A percentile compares a stretch with the other conserved stretches of the same genome.
These are phyloP conservation scores for Saccostrea echinata DNA, from an alignment of 1,140 invertebrate species.

Conservation along the genomic window DNA sequence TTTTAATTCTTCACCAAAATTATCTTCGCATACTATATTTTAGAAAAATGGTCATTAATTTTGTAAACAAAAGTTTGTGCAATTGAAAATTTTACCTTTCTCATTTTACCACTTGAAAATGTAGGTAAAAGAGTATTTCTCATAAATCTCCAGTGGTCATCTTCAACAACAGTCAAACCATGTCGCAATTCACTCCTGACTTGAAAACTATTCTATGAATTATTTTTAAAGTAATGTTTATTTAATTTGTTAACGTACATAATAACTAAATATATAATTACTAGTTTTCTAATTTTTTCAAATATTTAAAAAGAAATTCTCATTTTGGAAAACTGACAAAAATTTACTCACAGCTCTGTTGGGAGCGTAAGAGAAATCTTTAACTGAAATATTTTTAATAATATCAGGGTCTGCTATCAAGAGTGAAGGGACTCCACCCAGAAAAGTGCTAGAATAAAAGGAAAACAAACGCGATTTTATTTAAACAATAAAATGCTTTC, in stretches of 20 bases:
- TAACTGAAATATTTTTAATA: constrained; percentile 14
- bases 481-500: no score
- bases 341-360: constrained; percentile 8
- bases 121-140: constrained; percentile 26
- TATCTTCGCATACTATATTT: no score
- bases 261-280: no score
- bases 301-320: no score
- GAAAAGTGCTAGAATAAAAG: constrained; percentile 11
- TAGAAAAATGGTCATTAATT: no score
- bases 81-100: neutral
- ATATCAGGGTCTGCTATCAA: constrained; percentile 19
- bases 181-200: neutral
- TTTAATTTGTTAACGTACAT: no score
- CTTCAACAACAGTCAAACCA: neutral
- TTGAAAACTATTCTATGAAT: no score
- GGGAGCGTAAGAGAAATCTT: neutral
- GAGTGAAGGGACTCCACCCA: neutral
- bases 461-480: no score
- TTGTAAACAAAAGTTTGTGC: no score
- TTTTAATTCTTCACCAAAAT: neutral
- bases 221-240: no score
- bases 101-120: constrained; percentile 48
- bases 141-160: constrained; percentile 49
- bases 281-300: no score
- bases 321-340: no score